Evolutionary conservation across 2,113 vertebrate genomes (phyloP).

Genomic region (Nanger granti): DNA sequence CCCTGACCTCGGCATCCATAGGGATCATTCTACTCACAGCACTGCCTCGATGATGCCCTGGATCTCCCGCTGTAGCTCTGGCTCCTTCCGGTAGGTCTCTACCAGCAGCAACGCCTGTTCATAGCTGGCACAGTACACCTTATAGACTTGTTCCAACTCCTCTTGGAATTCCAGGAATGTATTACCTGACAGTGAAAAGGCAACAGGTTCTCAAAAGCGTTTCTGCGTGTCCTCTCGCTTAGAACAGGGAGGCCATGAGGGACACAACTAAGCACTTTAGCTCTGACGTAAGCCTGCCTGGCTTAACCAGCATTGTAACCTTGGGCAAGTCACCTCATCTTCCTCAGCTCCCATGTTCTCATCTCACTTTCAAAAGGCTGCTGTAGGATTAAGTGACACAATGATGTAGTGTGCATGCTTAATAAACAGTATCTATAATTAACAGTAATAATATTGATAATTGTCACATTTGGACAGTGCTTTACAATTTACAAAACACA

Average conservation of each 20-base stretch:
- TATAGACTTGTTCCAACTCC: conserved; percentile 89
- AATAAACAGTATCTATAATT: background rate
- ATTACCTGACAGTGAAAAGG: conserved; percentile 76
- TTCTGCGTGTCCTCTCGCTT: background rate
- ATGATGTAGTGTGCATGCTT: background rate
- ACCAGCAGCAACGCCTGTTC: conserved; percentile 83
- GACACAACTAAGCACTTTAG: background rate
- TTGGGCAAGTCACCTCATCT: background rate
- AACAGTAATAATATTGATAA: background rate
- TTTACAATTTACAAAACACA: background rate
- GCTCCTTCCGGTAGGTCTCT: conserved; percentile 87
- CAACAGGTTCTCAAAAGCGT: background rate
- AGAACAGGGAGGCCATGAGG: background rate
- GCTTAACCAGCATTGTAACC: background rate
- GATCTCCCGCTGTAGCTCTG: conserved; percentile 84
- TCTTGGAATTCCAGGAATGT: conserved; percentile 89
- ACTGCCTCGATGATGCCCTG: conserved; percentile 79
- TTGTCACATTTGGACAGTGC: background rate
- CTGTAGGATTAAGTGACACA: background rate
- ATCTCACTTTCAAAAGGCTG: background rate
- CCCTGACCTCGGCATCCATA: fast-evolving
- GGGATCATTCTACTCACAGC: conserved; percentile 81
- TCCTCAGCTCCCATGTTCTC: background rate
- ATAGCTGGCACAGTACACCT: conserved; percentile 89
- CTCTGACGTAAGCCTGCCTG: background rate